phyloP scores from a whole-genome alignment of 2,888 invertebrate genomes.

The Limnephilus auricula region DNA sequence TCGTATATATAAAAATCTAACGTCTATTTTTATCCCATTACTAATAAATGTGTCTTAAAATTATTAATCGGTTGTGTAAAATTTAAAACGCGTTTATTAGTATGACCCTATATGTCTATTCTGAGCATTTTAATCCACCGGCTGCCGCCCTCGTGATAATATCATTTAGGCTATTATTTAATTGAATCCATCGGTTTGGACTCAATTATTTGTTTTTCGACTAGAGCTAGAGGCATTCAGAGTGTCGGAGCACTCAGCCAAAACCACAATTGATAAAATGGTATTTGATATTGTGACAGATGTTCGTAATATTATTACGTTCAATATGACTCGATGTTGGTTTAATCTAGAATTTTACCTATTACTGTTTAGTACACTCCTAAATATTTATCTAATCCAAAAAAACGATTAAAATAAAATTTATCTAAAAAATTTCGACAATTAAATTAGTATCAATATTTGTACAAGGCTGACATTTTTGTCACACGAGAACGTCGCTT shows the following conservation, averaged over 20 bases:
- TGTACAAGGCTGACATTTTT: too few species aligned
- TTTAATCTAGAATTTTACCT: not conserved
- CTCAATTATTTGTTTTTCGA: not conserved
- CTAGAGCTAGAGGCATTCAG: not conserved
- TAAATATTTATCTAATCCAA: not conserved
- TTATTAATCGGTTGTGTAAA: too few species aligned
- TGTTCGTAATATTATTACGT: not conserved
- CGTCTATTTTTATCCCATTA: too few species aligned
- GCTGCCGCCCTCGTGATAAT: not conserved
- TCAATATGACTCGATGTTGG: not conserved
- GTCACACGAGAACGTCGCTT: too few species aligned
- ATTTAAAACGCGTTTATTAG: too few species aligned
- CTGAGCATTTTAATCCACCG: too few species aligned
- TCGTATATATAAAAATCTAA: too few species aligned
- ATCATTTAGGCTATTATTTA: not conserved
- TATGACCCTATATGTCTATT: too few species aligned
- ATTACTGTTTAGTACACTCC: not conserved
- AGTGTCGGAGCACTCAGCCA: too few species aligned
- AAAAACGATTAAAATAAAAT: not conserved
- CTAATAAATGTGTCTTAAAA: too few species aligned
- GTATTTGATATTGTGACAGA: not conserved
- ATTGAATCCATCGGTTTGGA: not conserved
- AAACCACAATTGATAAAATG: not conserved
- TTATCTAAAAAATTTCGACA: too few species aligned
- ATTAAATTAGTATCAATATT: not conserved